Evolutionary conservation across 2,797 vertebrate species (phyloP), one percentile per base, ranked within the genome.

Genomic region (Muscicapa comitata): DNA sequence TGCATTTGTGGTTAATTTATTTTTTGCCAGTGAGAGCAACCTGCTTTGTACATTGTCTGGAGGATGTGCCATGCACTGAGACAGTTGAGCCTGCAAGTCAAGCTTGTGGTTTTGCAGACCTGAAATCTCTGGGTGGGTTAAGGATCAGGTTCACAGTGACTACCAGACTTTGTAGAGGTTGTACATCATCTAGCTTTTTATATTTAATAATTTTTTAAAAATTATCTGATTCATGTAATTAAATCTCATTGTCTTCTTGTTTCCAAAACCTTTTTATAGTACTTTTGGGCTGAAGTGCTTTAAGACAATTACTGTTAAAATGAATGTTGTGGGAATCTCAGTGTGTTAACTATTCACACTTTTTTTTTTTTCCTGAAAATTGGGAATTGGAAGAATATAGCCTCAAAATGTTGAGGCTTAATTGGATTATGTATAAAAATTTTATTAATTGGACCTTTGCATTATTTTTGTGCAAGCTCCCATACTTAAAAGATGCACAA

Each of bases 31-130:
- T 42, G 71, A 65, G 66, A 24, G 17, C 13, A 28, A 43, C 14
- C 23, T 26, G 13, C n/a, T 83, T 86, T 37, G 11, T 31, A 8
- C 2, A 0, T 10, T 20, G 31, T 43, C 58, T 75, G 1, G 9
- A 79, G 62, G 55, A 61, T 5, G 5, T 63, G 26, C 42, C 26
- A 0, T 17, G n/a, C 13, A 6, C 61, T 66, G 11, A n/a, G 33
- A 21, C 16, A 61, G 20, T 23, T 0, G 0, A 73, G 72, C 28
- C 80, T 80, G 11, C 35, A 25, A 21, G 31, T 54, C 0, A 8
- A 7, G 26, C n/a, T 73, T 38, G 57, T 40, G 54, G 65, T 68
- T 93, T 77, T 81, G 38, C 47, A 81, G 78, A 66, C 18, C 42
- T 61, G 24, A 42, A 31, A 33, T 23, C 31, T 14, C 26, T 1